Evolutionary conservation across 1,140 invertebrate genomes (phyloP).

Genomic region (Drosophila lacertosa): DNA sequence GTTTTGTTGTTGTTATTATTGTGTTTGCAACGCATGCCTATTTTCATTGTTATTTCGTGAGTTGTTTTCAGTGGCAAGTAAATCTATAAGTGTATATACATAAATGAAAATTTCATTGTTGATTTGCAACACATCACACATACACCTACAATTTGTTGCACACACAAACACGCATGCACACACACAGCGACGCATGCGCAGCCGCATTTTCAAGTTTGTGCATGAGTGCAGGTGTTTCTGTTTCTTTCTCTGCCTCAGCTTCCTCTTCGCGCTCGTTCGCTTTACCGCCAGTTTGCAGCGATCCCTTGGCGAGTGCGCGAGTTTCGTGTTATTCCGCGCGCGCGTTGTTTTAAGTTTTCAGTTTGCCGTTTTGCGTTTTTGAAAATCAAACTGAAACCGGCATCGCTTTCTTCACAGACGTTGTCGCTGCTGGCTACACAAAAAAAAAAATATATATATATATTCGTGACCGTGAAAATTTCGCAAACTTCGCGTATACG

Average conservation of each 20-base stretch:
- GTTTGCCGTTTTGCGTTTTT: too few relatives aligned
- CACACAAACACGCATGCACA: neutral
- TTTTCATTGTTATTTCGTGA: slow-evolving; percentile 5
- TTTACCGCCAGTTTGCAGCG: slow-evolving; percentile 20
- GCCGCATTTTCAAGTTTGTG: slow-evolving; percentile 24
- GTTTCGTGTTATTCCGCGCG: slow-evolving; percentile 5
- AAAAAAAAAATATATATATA: neutral
- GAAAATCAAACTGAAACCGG: slow-evolving; percentile 23
- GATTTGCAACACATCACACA: slow-evolving; percentile 16
- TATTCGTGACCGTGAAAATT: slow-evolving; percentile 15
- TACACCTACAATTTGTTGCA: slow-evolving; percentile 7
- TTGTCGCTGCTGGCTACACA: neutral
- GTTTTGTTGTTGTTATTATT: neutral
- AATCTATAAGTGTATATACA: neutral
- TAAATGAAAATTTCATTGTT: neutral
- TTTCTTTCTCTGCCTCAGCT: slow-evolving; percentile 7
- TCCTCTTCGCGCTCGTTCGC: neutral
- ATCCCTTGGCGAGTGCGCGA: slow-evolving; percentile 20
- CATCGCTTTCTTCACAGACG: slow-evolving; percentile 15
- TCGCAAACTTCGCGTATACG: slow-evolving; percentile 12
- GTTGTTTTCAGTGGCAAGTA: neutral
- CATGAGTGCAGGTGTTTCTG: slow-evolving; percentile 33
- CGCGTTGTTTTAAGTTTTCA: neutral
- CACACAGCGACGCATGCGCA: slow-evolving; percentile 17
- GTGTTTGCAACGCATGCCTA: neutral